These are phyloP conservation scores for Bactericera cockerelli DNA, from an alignment of 1,140 invertebrate species.

Conservation along the genomic window DNA sequence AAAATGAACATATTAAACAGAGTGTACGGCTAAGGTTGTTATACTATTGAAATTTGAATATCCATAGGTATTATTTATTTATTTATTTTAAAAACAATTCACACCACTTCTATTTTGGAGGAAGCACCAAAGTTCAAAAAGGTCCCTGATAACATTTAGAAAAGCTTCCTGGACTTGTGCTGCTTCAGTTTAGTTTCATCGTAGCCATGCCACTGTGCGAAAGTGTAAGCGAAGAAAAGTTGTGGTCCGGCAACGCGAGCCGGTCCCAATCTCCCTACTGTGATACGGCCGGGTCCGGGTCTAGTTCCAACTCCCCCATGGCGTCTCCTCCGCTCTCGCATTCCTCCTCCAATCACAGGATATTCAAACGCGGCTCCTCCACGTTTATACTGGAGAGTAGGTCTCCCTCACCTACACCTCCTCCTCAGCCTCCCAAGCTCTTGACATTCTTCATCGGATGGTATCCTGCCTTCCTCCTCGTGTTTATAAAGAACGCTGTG, in stretches of 20 bases:
- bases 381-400: constrained; percentile 17
- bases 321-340: not conserved
- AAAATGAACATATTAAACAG: no score
- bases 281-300: not conserved
- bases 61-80: no score
- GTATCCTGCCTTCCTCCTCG: constrained; percentile 42
- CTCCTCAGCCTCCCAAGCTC: constrained; percentile 20
- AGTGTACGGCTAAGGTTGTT: no score
- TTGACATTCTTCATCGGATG: constrained; percentile 40
- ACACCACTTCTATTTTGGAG: no score
- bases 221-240: constrained; percentile 5
- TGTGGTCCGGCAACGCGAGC: not conserved
- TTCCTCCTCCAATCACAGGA: not conserved
- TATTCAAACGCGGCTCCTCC: constrained; percentile 13
- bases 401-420: constrained; percentile 21
- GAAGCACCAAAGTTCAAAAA: not conserved
- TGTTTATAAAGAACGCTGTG: constrained; percentile 33
- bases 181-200: not conserved
- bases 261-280: constrained; percentile 4
- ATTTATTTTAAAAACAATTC: no score
- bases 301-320: not conserved
- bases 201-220: constrained; percentile 7
- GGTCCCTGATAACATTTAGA: not conserved
- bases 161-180: not conserved
- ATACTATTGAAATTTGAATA: no score